Base-by-base conservation (phyloP, 2,113 vertebrate species). In the Corythaixoides concolor region DNA sequence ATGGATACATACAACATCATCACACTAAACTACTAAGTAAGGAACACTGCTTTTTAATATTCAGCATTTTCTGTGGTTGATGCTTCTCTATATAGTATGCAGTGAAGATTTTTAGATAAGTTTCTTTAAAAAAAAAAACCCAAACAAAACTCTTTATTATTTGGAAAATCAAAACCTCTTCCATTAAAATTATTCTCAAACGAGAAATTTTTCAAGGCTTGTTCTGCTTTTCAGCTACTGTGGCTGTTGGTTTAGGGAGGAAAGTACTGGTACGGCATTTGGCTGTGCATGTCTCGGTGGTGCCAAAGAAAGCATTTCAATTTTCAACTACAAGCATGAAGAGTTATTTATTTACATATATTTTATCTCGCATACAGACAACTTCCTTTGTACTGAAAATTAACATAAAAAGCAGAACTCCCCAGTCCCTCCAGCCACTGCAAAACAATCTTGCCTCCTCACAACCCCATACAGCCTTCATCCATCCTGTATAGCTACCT, bases 381-480 rank as follows among this genome's bases (percentile, higher is more conserved):
- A 23, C 14, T 30, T 53, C 18, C 49, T 69, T 52, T 30, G 30
- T 9, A 28, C 28, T 55, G 47, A 58, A 66, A 41, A 37, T 14
- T 9, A 27, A 8, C 2, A 23, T 8, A 52, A 12, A 55, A 47
- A 88, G 55, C 39, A 80, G 6, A 49, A 63, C 33, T 15, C 21
- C 13, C 37, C 32, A n/a, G 6, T 32, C 13, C 28, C 26, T 26
- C 32, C 35, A 8, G 0, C 19, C 4, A 26, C 66, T 6, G 7
- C 6, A 17, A 13, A 82, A 58, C 21, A 62, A 43, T 18, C 45
- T 27, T 11, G 16, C 50, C 6, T 5, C 43, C 53, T 59, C 49
- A 28, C 11, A 33, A 28, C 13, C n/a, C 39, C 17, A 28, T 1
- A 0, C 28, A 62, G 17, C 37, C 33, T 33, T 33, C 4, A 1